These are phyloP conservation scores for Maniola jurtina DNA, from an alignment of 1,140 invertebrate genomes.

Conservation along the genomic window DNA sequence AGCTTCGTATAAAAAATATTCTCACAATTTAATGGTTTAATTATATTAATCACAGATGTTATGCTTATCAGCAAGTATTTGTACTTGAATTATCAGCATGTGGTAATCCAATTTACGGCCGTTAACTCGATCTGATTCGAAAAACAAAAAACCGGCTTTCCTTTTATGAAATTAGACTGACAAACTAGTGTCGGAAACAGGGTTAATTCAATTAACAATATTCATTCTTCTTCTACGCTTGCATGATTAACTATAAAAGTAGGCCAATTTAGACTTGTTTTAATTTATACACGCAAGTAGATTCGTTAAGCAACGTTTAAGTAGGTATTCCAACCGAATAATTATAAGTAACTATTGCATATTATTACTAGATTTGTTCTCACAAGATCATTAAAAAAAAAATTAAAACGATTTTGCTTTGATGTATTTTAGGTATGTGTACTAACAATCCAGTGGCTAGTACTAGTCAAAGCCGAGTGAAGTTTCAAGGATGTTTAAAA, in stretches of 20 bases:
- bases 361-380: not conserved
- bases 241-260: conserved; percentile 42
- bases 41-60: too few relatives aligned
- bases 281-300: conserved; percentile 56
- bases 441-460: too few relatives aligned
- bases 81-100: too few relatives aligned
- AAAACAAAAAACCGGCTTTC: not conserved
- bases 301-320: conserved; percentile 42
- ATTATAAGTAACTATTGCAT: not conserved
- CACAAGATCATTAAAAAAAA: not conserved
- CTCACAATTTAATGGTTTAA: too few relatives aligned
- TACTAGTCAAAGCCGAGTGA: too few relatives aligned
- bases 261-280: conserved; percentile 42
- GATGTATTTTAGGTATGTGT: too few relatives aligned
- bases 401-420: too few relatives aligned
- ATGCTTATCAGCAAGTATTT: too few relatives aligned
- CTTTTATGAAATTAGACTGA: too few relatives aligned
- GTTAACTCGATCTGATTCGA: not conserved
- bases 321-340: not conserved
- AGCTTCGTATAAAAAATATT: too few relatives aligned
- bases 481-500: too few relatives aligned
- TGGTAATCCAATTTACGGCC: not conserved
- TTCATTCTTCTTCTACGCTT: conserved; percentile 29
- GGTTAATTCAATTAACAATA: conserved; percentile 2
- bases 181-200: not conserved